Evolutionary conservation across 2,888 invertebrate species (phyloP).

Genomic region (Molanna angustata): DNA sequence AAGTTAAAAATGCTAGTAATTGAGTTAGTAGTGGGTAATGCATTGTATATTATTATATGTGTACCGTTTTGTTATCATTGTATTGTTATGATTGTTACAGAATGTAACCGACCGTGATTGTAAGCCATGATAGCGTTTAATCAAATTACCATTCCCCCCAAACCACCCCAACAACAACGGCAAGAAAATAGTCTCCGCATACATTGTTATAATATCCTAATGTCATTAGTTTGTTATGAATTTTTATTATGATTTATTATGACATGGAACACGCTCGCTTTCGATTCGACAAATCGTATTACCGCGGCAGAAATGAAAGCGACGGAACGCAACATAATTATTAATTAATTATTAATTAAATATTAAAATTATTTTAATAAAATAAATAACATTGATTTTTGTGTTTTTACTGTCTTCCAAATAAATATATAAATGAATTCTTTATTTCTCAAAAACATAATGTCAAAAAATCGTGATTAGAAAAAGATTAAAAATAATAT

Average conservation of each 20-base stretch:
- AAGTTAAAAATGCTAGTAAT: no score
- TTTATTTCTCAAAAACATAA: no score
- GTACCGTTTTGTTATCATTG: not conserved
- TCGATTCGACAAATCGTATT: not conserved
- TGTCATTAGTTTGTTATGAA: not conserved
- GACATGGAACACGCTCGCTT: conserved; percentile 11
- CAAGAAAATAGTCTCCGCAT: not conserved
- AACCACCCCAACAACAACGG: not conserved
- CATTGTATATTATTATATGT: no score
- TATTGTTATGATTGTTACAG: not conserved
- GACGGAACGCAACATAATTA: not conserved
- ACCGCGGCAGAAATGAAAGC: not conserved
- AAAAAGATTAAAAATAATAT: no score
- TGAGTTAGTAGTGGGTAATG: no score
- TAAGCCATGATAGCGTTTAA: not conserved
- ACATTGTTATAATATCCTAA: no score
- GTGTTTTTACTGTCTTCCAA: no score
- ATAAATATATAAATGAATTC: no score
- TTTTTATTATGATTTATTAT: conserved; percentile 13
- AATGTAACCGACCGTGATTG: not conserved
- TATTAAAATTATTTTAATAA: no score
- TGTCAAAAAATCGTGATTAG: no score
- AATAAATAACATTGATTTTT: no score
- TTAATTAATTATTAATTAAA: not conserved
- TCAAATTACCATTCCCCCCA: not conserved